These are phyloP conservation scores for Mustelus asterias DNA, from an alignment of 2,113 vertebrate genomes.

Conservation along the genomic window DNA sequence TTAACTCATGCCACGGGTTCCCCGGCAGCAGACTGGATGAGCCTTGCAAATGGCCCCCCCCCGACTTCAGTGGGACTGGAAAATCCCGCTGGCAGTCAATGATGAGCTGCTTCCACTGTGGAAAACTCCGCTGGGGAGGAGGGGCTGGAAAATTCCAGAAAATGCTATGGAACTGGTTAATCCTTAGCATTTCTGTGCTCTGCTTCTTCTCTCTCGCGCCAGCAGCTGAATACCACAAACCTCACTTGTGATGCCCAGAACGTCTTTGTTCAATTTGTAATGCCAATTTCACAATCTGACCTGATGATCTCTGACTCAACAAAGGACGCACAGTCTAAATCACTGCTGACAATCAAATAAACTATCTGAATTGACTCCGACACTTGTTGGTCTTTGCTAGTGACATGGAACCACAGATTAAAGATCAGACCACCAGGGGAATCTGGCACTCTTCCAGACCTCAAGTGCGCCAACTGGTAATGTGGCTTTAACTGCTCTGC, in stretches of 20 bases:
- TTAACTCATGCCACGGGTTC: no score
- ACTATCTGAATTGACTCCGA: constrained; percentile 53
- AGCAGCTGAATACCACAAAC: not conserved
- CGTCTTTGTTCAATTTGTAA: not conserved
- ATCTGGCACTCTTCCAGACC: constrained; percentile 63
- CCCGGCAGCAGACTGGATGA: no score
- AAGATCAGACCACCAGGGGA: constrained; percentile 65
- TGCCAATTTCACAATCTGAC: constrained; percentile 17
- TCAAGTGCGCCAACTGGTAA: constrained; percentile 47
- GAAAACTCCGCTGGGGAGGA: no score
- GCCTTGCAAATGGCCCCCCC: no score
- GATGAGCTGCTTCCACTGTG: no score
- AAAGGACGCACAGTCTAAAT: constrained; percentile 56
- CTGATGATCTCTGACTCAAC: not conserved
- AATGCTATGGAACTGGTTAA: not conserved
- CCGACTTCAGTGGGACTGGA: no score
- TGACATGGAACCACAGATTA: constrained; percentile 58
- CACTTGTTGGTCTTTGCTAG: constrained; percentile 51
- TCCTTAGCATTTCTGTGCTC: not conserved
- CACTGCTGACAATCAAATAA: constrained; percentile 58
- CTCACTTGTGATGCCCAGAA: not conserved
- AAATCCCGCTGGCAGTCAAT: no score
- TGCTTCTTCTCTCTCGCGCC: not conserved
- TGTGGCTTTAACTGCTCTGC: not conserved
- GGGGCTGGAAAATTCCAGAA: no score